Evolutionary conservation across 2,113 vertebrate genomes (phyloP), one percentile per base, ranked within the genome.

Genomic region (Globicephala melas): DNA sequence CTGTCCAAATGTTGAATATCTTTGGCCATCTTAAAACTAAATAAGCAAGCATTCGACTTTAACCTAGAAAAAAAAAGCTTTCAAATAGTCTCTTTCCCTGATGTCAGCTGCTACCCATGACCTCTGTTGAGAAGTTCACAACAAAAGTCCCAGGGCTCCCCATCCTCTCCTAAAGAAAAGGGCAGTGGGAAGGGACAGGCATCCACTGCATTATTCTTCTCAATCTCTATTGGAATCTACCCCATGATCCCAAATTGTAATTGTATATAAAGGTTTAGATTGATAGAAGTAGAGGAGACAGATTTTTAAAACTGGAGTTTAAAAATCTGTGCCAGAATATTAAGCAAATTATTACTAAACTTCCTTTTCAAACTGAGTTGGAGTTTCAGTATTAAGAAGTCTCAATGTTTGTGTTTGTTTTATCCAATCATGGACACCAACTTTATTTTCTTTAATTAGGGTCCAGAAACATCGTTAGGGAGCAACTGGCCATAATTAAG

Each of bases 401-500:
- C 47, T 89, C 60, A 87, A 31, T 41, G 83, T 83, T 63, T 88
- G 80, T 18, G 12, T 62, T 36, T 62, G 20, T 79, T 93, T 89
- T 87, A 71, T 23, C n/a, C 17, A 79, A 47, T 58, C 20, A 70
- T 23, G 4, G 58, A 44, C 25, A 95, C 36, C 53, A 71, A 36
- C 31, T 94, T 25, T 73, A 33, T 63, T 96, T 80, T 92, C 95
- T 89, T 95, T 96, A 96, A 97, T 97, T 96, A 94, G 79, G 53
- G 15, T 67, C 73, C 55, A 90, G 84, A 92, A 55, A 90, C 21
- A 88, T 33, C 90, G 38, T 77, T 76, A 84, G 23, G 23, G 87
- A 85, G 33, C 44, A 92, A 92, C 31, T 93, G 76, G 58, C 13
- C 92, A 95, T 87, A 96, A 97, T 94, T 92, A 97, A 87, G 38